phyloP scores from a whole-genome alignment of 2,113 vertebrate species.

The Murina feae region DNA sequence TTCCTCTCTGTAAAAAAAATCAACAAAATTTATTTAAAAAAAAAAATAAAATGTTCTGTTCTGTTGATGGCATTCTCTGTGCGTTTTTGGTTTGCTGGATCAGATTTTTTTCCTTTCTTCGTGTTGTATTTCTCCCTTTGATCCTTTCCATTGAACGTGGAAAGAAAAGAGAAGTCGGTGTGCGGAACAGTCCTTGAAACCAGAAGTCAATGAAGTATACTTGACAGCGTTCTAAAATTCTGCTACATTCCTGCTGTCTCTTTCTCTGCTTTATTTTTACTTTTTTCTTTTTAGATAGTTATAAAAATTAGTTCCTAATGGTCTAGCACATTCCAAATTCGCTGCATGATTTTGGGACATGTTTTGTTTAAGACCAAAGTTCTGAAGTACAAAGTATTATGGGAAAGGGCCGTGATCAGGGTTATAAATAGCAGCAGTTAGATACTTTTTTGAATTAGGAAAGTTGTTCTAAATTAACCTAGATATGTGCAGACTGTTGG shows the following conservation, averaged over 20 bases:
- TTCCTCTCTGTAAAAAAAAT: too few relatives aligned
- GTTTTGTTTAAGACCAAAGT: not conserved
- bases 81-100: not conserved
- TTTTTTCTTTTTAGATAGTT: not conserved
- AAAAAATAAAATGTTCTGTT: not conserved
- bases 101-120: too few relatives aligned
- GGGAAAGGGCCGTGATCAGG: not conserved
- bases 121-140: not conserved
- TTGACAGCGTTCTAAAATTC: not conserved
- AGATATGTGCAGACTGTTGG: not conserved
- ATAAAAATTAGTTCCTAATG: not conserved
- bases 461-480: conserved; percentile 28
- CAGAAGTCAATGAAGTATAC: not conserved
- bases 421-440: conserved; percentile 10
- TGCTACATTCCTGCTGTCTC: not conserved
- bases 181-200: not conserved
- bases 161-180: not conserved
- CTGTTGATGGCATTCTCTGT: not conserved
- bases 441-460: not conserved
- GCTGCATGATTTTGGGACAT: not conserved
- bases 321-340: not conserved
- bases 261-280: not conserved
- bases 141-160: not conserved
- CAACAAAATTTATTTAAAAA: too few relatives aligned
- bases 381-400: not conserved